These are phyloP conservation scores for Oreochromis mossambicus DNA, from an alignment of 2,797 vertebrate species.

Conservation along the genomic window DNA sequence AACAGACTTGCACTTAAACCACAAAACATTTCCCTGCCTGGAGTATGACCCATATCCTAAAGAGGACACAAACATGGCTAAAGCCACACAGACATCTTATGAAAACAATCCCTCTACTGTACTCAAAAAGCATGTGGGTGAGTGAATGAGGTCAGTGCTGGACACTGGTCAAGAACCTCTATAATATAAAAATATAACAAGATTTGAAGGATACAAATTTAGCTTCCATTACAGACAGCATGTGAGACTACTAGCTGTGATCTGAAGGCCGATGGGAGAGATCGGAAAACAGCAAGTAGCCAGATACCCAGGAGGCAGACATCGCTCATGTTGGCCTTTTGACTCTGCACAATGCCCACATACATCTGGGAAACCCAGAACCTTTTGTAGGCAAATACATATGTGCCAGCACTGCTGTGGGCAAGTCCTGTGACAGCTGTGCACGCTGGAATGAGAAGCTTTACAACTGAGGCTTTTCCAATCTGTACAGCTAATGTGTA, in stretches of 20 bases:
- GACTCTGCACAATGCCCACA: slow-evolving; percentile 56
- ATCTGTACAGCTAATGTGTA: slow-evolving; percentile 55
- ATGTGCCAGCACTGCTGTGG: slow-evolving; percentile 57
- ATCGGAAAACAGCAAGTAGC: slow-evolving; percentile 21
- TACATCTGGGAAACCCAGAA: slow-evolving; percentile 52
- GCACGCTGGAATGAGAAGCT: slow-evolving; percentile 32
- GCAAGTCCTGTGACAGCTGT: slow-evolving; percentile 61
- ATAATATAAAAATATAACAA: background rate
- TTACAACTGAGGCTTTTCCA: slow-evolving; percentile 56
- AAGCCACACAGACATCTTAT: background rate
- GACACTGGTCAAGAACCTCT: background rate
- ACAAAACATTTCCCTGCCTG: slow-evolving; percentile 22
- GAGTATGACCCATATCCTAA: slow-evolving; percentile 14
- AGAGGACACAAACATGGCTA: background rate
- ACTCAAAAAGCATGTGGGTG: slow-evolving; percentile 9
- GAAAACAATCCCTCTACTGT: slow-evolving; percentile 47
- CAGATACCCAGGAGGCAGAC: slow-evolving; percentile 33
- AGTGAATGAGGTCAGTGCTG: slow-evolving; percentile 16
- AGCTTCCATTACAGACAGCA: slow-evolving; percentile 5
- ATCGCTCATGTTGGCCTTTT: slow-evolving; percentile 38
- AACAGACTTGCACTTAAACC: background rate
- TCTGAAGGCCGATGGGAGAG: background rate
- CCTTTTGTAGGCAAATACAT: slow-evolving; percentile 49
- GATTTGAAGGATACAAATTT: slow-evolving; percentile 17
- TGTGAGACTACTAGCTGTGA: background rate